Evolutionary conservation across 1,140 invertebrate species (phyloP), one percentile per base, ranked within the genome.

Genomic region (Ooceraea biroi): DNA sequence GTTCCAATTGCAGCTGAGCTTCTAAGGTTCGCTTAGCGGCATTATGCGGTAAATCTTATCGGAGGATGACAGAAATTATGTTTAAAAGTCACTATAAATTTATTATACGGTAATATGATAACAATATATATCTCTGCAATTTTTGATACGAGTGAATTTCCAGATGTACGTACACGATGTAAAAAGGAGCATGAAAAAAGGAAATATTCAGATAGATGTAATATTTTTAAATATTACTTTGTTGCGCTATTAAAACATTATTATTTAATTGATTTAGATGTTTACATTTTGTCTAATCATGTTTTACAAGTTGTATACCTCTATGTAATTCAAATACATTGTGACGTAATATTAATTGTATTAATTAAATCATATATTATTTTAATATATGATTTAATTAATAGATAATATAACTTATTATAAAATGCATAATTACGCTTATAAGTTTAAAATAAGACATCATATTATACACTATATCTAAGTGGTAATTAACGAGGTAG

Each of bases 401-500:
- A 30, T 30, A 30, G 0, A 14, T 27, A 80, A 22, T 11, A 46
- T 30, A 57, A 65, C 12, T 77, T 36, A 36, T 36, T 36, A 7
- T 36, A 36, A 65, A 65, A 27, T 25, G n/a, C n/a, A n/a, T n/a
- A 41, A 69, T 57, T 57, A 69, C 41, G 2, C 22, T 63, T 50
- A 36, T 36, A 63, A 76, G 30, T 36, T 7, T 25, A 1, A 44
- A 0, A 58, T 72, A 44, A 25, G 7, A 41, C 27, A 72, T 3
- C 17, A 55, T 17, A 52, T 19, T 14, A n/a, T 71, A 71, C n/a
- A 69, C 4, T 69, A 50, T 4, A n/a, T 69, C 14, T 50, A 68
- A 12, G 14, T 68, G 68, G 25, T 8, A 55, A 68, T 57, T 68
- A 52, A 77, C 66, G 74, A 78, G 74, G 63, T 78, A 78, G 74